phyloP scores from a whole-genome alignment of 2,797 vertebrate species.

The Acipenser oxyrinchus region DNA sequence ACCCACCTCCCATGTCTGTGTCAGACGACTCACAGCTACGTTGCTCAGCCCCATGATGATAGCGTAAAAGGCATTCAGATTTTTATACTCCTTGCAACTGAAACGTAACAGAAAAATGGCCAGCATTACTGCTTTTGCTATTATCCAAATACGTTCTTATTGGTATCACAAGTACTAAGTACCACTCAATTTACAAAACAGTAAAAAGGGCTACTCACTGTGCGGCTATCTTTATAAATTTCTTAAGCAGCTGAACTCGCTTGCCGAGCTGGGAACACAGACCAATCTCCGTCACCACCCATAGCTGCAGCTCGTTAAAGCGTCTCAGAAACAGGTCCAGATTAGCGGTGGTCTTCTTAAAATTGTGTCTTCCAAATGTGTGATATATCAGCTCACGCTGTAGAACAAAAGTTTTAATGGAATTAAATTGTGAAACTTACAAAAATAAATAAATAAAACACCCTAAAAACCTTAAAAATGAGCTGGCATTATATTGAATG shows the following conservation, averaged over 20 bases:
- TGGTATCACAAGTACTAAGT: neutral
- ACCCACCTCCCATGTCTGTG: constrained; percentile 94
- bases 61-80: constrained; percentile 93
- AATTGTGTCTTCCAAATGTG: constrained; percentile 88
- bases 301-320: constrained; percentile 97
- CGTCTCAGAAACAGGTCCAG: constrained; percentile 92
- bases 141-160: neutral
- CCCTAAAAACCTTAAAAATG: too few species aligned
- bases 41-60: constrained; percentile 94
- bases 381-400: constrained; percentile 94
- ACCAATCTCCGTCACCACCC: constrained; percentile 93
- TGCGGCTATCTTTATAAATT: constrained; percentile 95
- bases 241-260: constrained; percentile 93
- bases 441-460: neutral
- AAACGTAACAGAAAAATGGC: constrained; percentile 42
- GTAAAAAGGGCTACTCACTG: constrained; percentile 70
- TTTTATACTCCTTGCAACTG: constrained; percentile 96
- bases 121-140: neutral
- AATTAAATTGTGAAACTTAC: neutral
- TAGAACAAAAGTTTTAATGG: constrained; percentile 22
- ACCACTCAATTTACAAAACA: neutral
- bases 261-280: constrained; percentile 92
- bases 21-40: constrained; percentile 86
- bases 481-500: too few species aligned
- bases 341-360: constrained; percentile 92